Conservation (phyloP, 2,113 vertebrate genomes). For the Corythoichthys haematopterus region DNA sequence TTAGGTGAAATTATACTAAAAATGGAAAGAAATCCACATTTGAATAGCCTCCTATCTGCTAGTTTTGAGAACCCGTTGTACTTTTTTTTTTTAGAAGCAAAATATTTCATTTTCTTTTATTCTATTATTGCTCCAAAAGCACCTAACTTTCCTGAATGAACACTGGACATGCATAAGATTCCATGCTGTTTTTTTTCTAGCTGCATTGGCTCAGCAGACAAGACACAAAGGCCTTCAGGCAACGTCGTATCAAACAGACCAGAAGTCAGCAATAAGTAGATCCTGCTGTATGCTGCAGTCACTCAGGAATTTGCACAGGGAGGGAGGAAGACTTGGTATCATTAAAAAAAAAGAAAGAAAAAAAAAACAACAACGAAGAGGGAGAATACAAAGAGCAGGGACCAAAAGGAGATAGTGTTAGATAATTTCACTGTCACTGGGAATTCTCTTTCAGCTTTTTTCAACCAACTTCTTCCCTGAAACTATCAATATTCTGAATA, state of each 20-base stretch:
- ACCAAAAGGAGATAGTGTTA: background rate
- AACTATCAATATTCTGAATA: background rate
- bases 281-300: conserved; percentile 49
- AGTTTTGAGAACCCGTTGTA: too few species aligned
- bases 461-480: background rate
- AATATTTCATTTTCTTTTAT: too few species aligned
- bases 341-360: background rate
- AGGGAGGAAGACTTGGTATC: conserved; percentile 20
- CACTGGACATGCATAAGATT: conserved; percentile 4
- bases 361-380: too few species aligned
- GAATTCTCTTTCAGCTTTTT: conserved; percentile 1
- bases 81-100: too few species aligned
- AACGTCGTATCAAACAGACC: conserved; percentile 39
- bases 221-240: conserved; percentile 15
- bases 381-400: background rate
- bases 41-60: background rate
- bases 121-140: too few species aligned
- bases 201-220: conserved; percentile 27
- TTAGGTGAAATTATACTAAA: background rate
- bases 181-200: conserved; percentile 9
- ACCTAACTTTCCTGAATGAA: background rate
- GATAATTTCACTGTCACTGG: background rate
- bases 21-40: background rate
- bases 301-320: conserved; percentile 48
- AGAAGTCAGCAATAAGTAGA: conserved; percentile 33